Evolutionary conservation across 2,797 vertebrate genomes (phyloP), one percentile per base, ranked within the genome.

Genomic region (Scomberomorus guttatus): DNA sequence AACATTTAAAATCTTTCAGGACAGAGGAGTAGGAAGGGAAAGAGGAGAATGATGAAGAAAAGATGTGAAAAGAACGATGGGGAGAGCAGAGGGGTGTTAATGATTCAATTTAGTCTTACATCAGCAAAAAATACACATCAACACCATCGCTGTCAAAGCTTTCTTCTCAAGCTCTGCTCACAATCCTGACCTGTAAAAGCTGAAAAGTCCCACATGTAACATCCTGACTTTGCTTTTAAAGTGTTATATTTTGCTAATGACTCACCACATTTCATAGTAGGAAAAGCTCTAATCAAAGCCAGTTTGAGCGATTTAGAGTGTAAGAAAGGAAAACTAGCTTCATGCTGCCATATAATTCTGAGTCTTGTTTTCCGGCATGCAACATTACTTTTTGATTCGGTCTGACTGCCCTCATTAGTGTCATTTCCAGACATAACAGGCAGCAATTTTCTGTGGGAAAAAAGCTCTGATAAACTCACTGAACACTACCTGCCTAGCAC

Each of bases 1-100:
- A 92, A 93, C 88, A 93, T 92, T 91, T 92, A 91, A 86, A 84
- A 82, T 89, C 80, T 89, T 86, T 71, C 71, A 82, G 82, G 59
- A 76, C 54, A 11, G 71, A 72, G 72, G 69, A 81, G 72, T 39
- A 42, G 50, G 58, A 61, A 61, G 67, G 29, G 65, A 61, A 67
- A 65, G 57, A 68, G 58, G 37, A 64, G 80, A 75, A 58, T 18
- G 80, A 78, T 77, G 65, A 18, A 46, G 75, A 73, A 32, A 48
- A 54, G 18, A 66, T 48, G 67, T 34, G 39, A 59, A 25, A 37
- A 73, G 77, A 77, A 63, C 65, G 68, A 78, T 17, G 44, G 65
- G 77, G 75, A 8, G 32, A 51, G 32, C 7, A 22, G 46, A 66
- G 17, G 17, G 17, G 29, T 73, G 72, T 5, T 72, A 65, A 78